Evolutionary conservation across 2,797 vertebrate species (phyloP), one percentile per base, ranked within the genome.

Genomic region (Vireo griseus): DNA sequence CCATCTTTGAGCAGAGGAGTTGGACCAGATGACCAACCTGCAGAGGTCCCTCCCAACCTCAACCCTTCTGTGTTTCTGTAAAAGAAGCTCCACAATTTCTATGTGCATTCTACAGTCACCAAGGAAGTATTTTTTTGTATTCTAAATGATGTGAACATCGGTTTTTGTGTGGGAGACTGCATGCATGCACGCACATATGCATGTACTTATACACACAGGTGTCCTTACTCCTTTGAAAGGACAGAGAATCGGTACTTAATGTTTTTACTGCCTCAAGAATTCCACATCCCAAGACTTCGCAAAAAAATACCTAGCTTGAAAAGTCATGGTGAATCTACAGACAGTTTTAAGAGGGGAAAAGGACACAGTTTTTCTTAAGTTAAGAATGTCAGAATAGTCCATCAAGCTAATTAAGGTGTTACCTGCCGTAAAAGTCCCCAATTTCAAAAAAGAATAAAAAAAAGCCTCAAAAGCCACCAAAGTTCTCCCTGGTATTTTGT

Each of bases 331-430:
- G 47, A 94, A 47, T 44, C 73, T 81, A 47, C 37, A 31, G 86
- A 57, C 11, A 40, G 22, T 5, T 90, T 68, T 81, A 58, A 92
- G 37, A 86, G 62, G 44, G 51, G 25, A 84, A 94, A 96, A 91
- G 85, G 94, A 89, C 84, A 76, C 13, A 35, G 55, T 29, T 68
- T 61, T 69, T 83, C 54, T 39, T 35, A 37, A 95, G 42, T 73
- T 86, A 83, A 91, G 85, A 96, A 92, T 79, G 92, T 84, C 95
- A 92, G 79, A 93, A 76, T 7, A 86, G 62, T 92, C 87, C 42
- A 69, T 86, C 89, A 55, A 92, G 51, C 54, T 95, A 94, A 92
- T 52, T 91, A 94, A 95, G 61, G 75, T 48, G 16, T n/a, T 91
- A 33, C 25, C 33, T 50, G 44, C 69, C 45, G 29, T 51, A 86